A percentile compares a stretch with the other conserved stretches of the same genome.
phyloP scores from a whole-genome alignment of 2,888 invertebrate species.

The Lomographa bimaculata region DNA sequence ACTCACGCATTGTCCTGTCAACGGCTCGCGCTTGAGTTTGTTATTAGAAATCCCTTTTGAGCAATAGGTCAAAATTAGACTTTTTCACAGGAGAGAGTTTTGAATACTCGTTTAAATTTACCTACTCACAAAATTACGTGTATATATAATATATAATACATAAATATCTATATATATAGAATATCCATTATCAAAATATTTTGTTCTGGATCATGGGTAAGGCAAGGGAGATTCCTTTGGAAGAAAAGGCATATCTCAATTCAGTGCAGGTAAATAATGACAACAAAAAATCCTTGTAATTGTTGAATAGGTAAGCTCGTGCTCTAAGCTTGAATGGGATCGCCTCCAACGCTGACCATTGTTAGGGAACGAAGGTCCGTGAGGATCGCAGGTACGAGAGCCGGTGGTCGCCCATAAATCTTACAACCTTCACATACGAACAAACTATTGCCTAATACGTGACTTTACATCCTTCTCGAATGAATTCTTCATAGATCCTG shows the following conservation, averaged over 20 bases:
- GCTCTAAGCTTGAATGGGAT: constrained; percentile 52
- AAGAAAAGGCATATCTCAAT: too few relatives aligned
- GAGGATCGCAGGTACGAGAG: constrained; percentile 62
- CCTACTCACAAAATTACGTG: too few relatives aligned
- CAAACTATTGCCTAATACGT: constrained; percentile 15
- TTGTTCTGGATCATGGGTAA: neutral
- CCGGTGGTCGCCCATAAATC: constrained; percentile 53
- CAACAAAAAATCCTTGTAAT: constrained; percentile 12
- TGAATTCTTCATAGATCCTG: constrained; percentile 35
- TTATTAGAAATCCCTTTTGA: constrained; percentile 47
- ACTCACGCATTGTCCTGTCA: constrained; percentile 68
- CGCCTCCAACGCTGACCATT: constrained; percentile 49
- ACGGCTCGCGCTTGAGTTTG: constrained; percentile 43
- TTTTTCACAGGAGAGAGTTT: constrained; percentile 26
- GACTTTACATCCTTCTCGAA: constrained; percentile 34
- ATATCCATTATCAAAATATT: neutral
- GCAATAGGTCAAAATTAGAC: constrained; percentile 33
- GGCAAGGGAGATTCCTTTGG: too few relatives aligned
- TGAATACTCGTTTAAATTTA: too few relatives aligned
- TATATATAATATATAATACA: too few relatives aligned
- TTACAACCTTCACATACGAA: constrained; percentile 34
- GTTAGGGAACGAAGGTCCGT: constrained; percentile 49
- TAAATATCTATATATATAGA: too few relatives aligned
- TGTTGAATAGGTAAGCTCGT: constrained; percentile 36
- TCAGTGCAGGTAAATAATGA: constrained; percentile 5